These are phyloP conservation scores for Tipula unca DNA, from an alignment of 2,888 invertebrate species.

Conservation along the genomic window DNA sequence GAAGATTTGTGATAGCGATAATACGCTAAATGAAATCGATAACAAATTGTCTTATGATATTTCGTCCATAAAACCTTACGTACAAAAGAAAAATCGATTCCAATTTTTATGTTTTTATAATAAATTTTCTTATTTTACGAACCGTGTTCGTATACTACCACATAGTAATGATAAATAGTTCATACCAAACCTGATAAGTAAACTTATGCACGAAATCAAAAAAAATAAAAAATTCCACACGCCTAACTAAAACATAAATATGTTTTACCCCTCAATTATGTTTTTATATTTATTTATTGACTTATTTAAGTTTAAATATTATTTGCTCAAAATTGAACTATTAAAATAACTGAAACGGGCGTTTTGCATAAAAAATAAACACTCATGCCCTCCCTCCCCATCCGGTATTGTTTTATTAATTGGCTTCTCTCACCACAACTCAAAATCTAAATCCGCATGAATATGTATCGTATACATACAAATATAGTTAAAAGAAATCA, in stretches of 20 bases:
- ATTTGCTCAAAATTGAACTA: not conserved
- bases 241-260: not conserved
- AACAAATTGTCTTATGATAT: not conserved
- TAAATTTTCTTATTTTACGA: not conserved
- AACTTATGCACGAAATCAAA: not conserved
- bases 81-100: not conserved
- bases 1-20: too few relatives aligned
- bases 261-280: not conserved
- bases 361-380: not conserved
- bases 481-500: not conserved
- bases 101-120: not conserved
- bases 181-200: not conserved
- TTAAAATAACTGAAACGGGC: not conserved
- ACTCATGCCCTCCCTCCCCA: not conserved
- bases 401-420: not conserved
- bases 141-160: not conserved
- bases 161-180: not conserved
- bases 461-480: not conserved
- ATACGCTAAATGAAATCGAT: not conserved
- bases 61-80: not conserved
- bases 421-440: not conserved
- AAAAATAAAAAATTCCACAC: not conserved
- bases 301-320: not conserved
- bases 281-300: not conserved
- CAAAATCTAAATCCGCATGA: not conserved